Evolutionary conservation across 53 echinoderm and acorn worm genomes (phyloP).

Genomic region (Pentamera pediparva): DNA sequence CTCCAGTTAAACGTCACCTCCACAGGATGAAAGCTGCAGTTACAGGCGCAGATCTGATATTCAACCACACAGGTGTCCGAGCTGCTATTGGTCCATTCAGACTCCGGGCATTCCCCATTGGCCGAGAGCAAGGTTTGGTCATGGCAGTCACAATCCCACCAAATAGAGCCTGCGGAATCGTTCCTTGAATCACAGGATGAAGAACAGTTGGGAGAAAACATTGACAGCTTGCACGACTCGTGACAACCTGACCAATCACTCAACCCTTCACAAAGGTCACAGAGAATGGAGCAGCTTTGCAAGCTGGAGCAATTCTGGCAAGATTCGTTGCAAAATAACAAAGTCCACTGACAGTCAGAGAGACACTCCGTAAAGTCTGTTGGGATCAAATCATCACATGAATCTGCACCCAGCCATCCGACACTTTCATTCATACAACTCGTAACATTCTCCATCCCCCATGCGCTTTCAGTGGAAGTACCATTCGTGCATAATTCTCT

Average conservation of each 20-base stretch:
- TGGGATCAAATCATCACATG: background rate
- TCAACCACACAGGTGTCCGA: background rate
- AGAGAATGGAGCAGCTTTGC: background rate
- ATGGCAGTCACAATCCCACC: conserved; percentile 47
- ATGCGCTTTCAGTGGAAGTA: background rate
- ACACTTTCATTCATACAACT: background rate
- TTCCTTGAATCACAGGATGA: conserved; percentile 36
- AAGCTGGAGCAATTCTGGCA: conserved; percentile 4
- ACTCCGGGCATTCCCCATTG: background rate
- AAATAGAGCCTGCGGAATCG: conserved; percentile 32
- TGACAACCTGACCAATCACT: conserved; percentile 32
- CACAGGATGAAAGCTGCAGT: too few relatives aligned
- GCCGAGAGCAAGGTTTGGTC: conserved; percentile 2
- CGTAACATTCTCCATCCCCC: background rate
- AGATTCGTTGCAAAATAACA: background rate
- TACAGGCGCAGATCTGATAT: conserved; percentile 13
- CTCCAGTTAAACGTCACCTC: conserved; percentile 20
- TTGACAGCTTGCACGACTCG: conserved; percentile 16
- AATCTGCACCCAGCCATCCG: background rate
- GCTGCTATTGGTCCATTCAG: background rate
- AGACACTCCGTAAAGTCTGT: background rate
- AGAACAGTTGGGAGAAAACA: conserved; percentile 30
- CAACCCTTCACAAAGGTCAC: background rate
- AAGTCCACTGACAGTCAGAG: background rate
- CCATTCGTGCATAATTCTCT: background rate